These are phyloP conservation scores for Enteromius thamalakanensis DNA, from an alignment of 2,797 vertebrate genomes.

Conservation along the genomic window DNA sequence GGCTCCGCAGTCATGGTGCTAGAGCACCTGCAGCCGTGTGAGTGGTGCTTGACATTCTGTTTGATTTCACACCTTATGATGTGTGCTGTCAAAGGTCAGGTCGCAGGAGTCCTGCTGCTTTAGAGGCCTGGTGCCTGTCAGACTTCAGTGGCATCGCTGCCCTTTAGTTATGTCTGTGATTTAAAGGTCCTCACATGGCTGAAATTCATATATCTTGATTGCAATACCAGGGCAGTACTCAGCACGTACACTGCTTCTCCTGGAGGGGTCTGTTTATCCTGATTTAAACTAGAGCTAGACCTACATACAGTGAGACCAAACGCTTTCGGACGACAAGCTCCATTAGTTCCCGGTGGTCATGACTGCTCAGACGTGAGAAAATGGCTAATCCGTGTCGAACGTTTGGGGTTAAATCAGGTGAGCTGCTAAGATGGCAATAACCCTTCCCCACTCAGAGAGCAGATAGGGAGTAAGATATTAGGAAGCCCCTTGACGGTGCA, in stretches of 20 bases:
- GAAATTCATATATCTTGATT: conserved; percentile 33
- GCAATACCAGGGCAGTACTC: neutral
- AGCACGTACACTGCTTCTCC: neutral
- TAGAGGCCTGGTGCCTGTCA: conserved; percentile 1
- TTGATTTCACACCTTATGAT: conserved; percentile 48
- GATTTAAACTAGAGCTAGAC: conserved; percentile 22
- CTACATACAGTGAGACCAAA: neutral
- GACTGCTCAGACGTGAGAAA: conserved; percentile 14
- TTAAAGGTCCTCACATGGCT: conserved; percentile 25
- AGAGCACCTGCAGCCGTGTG: conserved; percentile 6
- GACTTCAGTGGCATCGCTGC: conserved; percentile 25
- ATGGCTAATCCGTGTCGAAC: neutral
- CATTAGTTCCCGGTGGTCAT: conserved; percentile 11
- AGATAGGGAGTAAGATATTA: conserved; percentile 32
- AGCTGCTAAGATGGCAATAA: conserved; percentile 6
- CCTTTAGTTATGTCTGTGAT: conserved; percentile 40
- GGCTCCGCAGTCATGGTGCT: neutral
- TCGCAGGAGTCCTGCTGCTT: conserved; percentile 26
- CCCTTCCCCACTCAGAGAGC: neutral
- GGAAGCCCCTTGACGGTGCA: conserved; percentile 10
- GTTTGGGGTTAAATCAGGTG: conserved; percentile 39
- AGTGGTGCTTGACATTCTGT: conserved; percentile 29
- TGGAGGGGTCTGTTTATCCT: neutral
- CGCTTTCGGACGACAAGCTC: conserved; percentile 7
- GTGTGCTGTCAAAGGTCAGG: conserved; percentile 45